These are phyloP conservation scores for Rambutsinella grinnellia DNA, from an alignment of 2,888 invertebrate species.

Conservation along the genomic window DNA sequence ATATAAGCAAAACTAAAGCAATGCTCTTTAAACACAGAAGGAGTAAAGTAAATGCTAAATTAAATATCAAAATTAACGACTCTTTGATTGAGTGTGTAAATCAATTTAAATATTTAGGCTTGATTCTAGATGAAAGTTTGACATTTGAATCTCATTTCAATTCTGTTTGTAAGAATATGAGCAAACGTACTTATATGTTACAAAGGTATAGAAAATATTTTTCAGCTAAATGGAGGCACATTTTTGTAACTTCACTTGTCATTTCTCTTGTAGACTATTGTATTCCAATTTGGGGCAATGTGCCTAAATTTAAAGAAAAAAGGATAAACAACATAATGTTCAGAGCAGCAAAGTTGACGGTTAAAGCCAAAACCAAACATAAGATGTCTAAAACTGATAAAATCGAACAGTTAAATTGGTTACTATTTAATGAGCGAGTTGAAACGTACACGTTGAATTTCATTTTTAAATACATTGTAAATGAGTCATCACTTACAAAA, in stretches of 20 bases:
- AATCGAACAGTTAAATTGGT: constrained; percentile 13
- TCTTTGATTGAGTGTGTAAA: background rate
- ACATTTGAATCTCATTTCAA: constrained; percentile 9
- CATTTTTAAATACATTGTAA: background rate
- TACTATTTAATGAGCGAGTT: background rate
- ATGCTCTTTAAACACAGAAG: background rate
- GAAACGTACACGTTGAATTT: background rate
- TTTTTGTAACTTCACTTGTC: constrained; percentile 9
- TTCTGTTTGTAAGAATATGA: constrained; percentile 8
- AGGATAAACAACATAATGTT: constrained; percentile 16
- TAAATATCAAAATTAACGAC: background rate
- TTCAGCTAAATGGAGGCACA: background rate
- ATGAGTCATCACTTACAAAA: background rate
- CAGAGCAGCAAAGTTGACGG: constrained; percentile 3
- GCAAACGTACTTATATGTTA: constrained; percentile 6
- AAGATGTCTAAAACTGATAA: background rate
- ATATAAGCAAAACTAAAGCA: constrained; percentile 5
- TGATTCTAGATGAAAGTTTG: background rate
- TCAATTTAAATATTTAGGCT: constrained; percentile 15
- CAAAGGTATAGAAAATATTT: constrained; percentile 4
- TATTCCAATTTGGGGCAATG: constrained; percentile 4
- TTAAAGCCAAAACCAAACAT: background rate
- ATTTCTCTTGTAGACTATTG: constrained; percentile 19
- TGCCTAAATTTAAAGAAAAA: constrained; percentile 1
- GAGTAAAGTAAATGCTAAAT: background rate